Evolutionary conservation across 1,140 invertebrate species (phyloP).

Genomic region (Drosophila lacteicornis): DNA sequence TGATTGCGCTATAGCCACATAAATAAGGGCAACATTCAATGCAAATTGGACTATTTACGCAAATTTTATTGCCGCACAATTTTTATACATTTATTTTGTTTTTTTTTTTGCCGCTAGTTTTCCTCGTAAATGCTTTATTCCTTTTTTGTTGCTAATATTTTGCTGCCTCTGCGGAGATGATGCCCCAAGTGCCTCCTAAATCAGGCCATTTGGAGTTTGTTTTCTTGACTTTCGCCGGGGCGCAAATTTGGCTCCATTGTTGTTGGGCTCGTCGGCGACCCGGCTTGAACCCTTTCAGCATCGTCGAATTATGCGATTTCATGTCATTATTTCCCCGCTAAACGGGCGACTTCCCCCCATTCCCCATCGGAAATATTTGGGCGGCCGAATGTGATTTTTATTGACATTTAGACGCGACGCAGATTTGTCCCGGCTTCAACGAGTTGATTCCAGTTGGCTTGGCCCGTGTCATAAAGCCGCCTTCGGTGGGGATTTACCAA

Average conservation of each 20-base stretch:
- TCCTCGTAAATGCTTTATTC: slow-evolving; percentile 49
- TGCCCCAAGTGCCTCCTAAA: slow-evolving; percentile 72
- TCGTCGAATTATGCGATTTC: slow-evolving; percentile 75
- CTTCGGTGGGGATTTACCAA: slow-evolving; percentile 65
- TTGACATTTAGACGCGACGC: slow-evolving; percentile 75
- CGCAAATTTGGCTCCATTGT: slow-evolving; percentile 31
- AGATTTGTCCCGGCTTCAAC: slow-evolving; percentile 67
- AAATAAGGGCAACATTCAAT: slow-evolving; percentile 80
- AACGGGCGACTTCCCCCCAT: slow-evolving; percentile 61
- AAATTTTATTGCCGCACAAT: slow-evolving; percentile 81
- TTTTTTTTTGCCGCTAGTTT: slow-evolving; percentile 61
- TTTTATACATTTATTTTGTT: slow-evolving; percentile 77
- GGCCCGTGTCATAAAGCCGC: slow-evolving; percentile 69
- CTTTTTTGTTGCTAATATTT: slow-evolving; percentile 51
- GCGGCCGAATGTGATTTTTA: slow-evolving; percentile 75
- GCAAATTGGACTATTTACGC: slow-evolving; percentile 83
- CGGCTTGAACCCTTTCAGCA: slow-evolving; percentile 53
- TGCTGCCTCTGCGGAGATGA: slow-evolving; percentile 29
- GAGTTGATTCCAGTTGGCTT: slow-evolving; percentile 60
- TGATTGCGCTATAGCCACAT: slow-evolving; percentile 64
- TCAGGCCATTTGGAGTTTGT: slow-evolving; percentile 70
- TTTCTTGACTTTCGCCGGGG: slow-evolving; percentile 56
- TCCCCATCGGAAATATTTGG: slow-evolving; percentile 26
- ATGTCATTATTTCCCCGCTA: slow-evolving; percentile 80
- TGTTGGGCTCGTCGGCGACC: slow-evolving; percentile 13